Evolutionary conservation across 2,888 invertebrate genomes (phyloP).

Genomic region (Nomada fucata): DNA sequence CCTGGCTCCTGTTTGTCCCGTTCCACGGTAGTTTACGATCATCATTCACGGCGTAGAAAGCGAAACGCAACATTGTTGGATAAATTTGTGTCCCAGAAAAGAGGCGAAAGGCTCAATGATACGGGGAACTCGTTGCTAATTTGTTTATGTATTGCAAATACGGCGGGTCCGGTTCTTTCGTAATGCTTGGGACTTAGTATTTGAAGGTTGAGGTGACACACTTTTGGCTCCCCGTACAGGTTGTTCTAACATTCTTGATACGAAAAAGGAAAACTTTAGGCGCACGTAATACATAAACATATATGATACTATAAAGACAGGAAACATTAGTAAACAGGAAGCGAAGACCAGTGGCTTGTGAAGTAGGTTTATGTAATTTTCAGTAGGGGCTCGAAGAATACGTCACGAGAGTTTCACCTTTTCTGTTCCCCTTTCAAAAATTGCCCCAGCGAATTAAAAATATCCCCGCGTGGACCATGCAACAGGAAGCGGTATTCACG

Average conservation of each 20-base stretch:
- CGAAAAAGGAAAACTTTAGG: background rate
- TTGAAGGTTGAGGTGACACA: background rate
- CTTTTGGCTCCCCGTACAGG: background rate
- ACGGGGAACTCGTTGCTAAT: background rate
- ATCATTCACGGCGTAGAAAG: background rate
- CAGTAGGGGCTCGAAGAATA: background rate
- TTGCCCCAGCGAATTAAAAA: constrained; percentile 24
- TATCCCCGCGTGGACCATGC: background rate
- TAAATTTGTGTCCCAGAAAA: background rate
- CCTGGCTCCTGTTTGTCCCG: constrained; percentile 40
- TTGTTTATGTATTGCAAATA: background rate
- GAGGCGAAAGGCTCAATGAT: too few species aligned
- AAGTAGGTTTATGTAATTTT: background rate
- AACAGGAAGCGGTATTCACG: constrained; percentile 8
- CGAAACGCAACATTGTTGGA: constrained; percentile 7
- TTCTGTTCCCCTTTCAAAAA: background rate
- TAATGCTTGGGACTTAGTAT: background rate
- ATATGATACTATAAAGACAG: background rate
- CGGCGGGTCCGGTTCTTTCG: background rate
- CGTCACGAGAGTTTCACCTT: background rate
- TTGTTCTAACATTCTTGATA: background rate
- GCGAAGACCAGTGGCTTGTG: background rate
- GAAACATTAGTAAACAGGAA: background rate
- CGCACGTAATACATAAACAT: background rate
- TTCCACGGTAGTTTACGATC: constrained; percentile 20